Evolutionary conservation across 2,888 invertebrate genomes (phyloP).

Genomic region (Tyria jacobaeae): DNA sequence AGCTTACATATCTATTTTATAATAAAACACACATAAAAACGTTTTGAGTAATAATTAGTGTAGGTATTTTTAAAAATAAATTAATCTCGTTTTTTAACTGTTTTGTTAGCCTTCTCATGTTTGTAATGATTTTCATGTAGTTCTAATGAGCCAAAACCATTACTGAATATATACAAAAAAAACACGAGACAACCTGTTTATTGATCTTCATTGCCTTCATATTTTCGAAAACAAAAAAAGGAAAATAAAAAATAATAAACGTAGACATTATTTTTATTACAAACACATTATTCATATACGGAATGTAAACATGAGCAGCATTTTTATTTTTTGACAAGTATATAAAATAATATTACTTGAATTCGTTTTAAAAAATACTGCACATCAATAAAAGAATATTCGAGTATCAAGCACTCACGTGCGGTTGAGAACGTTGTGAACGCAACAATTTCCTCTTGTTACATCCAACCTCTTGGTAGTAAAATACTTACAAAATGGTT

Average conservation of each 20-base stretch:
- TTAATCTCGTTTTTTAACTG: too few species aligned
- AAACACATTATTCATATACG: not conserved
- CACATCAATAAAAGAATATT: constrained; percentile 6
- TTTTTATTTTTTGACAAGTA: constrained; percentile 3
- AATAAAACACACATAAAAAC: not conserved
- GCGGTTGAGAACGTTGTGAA: not conserved
- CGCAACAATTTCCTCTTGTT: not conserved
- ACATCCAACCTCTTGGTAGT: not conserved
- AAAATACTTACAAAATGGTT: not conserved
- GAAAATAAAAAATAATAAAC: not conserved
- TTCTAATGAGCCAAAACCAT: too few species aligned
- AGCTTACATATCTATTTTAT: too few species aligned
- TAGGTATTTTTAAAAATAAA: too few species aligned
- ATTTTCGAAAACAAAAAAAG: not conserved
- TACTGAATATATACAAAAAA: too few species aligned
- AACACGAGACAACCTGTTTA: too few species aligned
- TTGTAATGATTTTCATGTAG: too few species aligned
- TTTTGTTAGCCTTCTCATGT: too few species aligned
- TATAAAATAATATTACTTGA: not conserved
- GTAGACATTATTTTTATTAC: not conserved
- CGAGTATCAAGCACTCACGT: not conserved
- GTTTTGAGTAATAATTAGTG: not conserved
- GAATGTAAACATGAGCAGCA: constrained; percentile 14
- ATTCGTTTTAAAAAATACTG: constrained; percentile 9
- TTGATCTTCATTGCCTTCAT: not conserved